Evolutionary conservation across 2,888 invertebrate species (phyloP), one percentile per base, ranked within the genome.

Genomic region (Stenurella melanura): DNA sequence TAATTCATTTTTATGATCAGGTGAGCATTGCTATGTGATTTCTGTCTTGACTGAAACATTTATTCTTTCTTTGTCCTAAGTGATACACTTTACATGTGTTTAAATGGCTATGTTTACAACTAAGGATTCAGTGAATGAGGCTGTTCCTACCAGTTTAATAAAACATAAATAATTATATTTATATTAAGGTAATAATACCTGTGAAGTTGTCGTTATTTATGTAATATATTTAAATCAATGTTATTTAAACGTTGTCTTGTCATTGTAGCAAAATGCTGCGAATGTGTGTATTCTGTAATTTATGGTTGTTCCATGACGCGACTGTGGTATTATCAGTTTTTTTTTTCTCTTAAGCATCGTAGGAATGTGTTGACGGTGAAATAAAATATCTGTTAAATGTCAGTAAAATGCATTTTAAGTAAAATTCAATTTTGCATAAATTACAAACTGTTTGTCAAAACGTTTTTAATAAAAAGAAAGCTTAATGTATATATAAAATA

Each of bases 31-130:
- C 58, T 60, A 66, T 78, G 77, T 76, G 68, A 21, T 30, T 68
- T 72, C 77, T 50, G 30, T 78, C 34, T 63, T 67, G 63, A 79
- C 76, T 64, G 58, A n/a, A 60, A 66, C 69, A 77, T 79, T 26
- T 79, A 79, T 56, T 70, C 64, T 73, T 66, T 69, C 57, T 64
- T 76, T 69, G 67, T 56, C 56, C 34, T 7, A 12, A 17, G 34
- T 30, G 26, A 26, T 50, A 17, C 15, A n/a, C 6, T 42, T 68
- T 12, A 1, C 17, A 34, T n/a, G 10, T 19, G 12, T 10, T 69
- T 56, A 54, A 26, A 30, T 56, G n/a, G 15, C 56, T 50, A n/a
- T 50, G n/a, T 50, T 6, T n/a, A 50, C 0, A 2, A 34, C 9
- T 38, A 38, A 7, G 9, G 7, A 38, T 9, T 38, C 38, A 38